Percentiles rank a stretch among this genome's conserved stretches.
Evolutionary conservation across 2,113 vertebrate genomes (phyloP).

Genomic region (Eublepharis macularius): DNA sequence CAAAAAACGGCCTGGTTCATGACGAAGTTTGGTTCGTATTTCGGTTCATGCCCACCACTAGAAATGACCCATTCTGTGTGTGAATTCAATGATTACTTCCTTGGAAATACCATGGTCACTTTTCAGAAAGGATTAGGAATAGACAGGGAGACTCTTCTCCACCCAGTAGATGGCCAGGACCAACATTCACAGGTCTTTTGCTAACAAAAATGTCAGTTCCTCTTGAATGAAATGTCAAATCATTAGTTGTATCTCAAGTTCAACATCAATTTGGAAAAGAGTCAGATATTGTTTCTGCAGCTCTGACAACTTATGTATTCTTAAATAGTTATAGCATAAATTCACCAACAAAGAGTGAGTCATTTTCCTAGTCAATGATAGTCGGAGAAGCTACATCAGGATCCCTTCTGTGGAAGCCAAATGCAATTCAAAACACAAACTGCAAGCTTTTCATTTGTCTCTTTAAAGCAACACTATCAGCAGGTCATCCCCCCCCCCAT

Average conservation of each 20-base stretch:
- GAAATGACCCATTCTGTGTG: too few species aligned
- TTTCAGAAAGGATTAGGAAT: not conserved
- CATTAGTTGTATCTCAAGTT: not conserved
- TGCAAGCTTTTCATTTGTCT: not conserved
- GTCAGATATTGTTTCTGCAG: not conserved
- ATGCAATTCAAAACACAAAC: not conserved
- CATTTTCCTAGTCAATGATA: not conserved
- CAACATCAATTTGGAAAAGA: too few species aligned
- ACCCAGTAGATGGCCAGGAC: not conserved
- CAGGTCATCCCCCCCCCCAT: not conserved
- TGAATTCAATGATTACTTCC: not conserved
- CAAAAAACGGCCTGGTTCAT: too few species aligned
- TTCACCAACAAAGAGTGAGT: not conserved
- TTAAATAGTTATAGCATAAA: not conserved
- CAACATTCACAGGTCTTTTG: not conserved
- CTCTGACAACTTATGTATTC: not conserved
- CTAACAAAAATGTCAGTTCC: not conserved
- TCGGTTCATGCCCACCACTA: too few species aligned
- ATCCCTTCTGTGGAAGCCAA: not conserved
- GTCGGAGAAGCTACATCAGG: too few species aligned
- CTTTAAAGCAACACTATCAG: not conserved
- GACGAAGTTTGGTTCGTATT: too few species aligned
- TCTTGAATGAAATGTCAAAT: not conserved
- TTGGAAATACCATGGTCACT: not conserved
- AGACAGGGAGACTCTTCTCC: not conserved